Percentiles rank a stretch among this genome's conserved stretches.
Conservation (phyloP, 37 sponge, comb jelly and placozoan genomes). For the Petrosia ficiformis region DNA sequence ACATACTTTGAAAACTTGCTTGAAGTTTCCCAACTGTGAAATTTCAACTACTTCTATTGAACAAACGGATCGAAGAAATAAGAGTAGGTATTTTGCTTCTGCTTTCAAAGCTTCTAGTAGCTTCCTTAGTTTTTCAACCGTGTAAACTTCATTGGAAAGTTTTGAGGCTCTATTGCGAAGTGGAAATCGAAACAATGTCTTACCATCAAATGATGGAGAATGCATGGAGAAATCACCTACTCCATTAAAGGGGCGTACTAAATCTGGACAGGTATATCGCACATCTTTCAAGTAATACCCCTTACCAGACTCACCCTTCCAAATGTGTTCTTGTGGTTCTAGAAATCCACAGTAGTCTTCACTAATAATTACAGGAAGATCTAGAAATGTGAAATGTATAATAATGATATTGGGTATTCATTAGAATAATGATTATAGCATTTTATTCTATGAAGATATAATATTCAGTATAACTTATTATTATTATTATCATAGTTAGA, state of each 20-base stretch:
- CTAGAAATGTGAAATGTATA: no score
- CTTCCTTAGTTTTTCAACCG: neutral
- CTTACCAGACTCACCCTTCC: constrained; percentile 31
- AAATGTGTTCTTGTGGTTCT: constrained; percentile 69
- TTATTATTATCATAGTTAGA: no score
- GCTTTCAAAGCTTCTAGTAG: neutral
- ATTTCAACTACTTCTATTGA: neutral
- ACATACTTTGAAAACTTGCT: neutral
- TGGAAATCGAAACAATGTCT: neutral
- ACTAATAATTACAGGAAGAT: no score
- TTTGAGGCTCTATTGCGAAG: neutral
- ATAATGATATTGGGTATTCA: no score
- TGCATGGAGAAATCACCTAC: constrained; percentile 14
- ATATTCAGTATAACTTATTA: neutral
- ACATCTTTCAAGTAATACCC: neutral
- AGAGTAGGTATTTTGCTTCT: neutral
- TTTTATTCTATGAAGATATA: neutral
- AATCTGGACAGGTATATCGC: neutral
- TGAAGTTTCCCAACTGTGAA: neutral
- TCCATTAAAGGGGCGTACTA: constrained; percentile 3
- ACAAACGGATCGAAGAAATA: neutral
- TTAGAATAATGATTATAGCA: neutral
- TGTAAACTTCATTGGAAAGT: neutral
- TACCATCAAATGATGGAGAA: no score
- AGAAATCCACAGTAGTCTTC: constrained; percentile 34